Evolutionary conservation across 2,797 vertebrate genomes (phyloP), one percentile per base, ranked within the genome.

Genomic region (Botia kubotai): DNA sequence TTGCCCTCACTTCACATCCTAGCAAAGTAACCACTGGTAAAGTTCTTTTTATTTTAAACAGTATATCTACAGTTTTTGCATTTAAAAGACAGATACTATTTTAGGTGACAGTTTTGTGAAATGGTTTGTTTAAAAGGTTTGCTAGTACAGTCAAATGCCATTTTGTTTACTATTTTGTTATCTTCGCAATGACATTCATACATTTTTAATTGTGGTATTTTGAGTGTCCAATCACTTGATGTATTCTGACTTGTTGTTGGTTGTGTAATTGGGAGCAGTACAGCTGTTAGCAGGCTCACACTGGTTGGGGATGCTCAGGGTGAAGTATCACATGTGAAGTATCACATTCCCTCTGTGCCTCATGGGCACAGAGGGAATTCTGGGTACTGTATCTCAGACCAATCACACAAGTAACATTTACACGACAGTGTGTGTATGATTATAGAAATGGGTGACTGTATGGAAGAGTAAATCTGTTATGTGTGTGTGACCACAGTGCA

Each of bases 401-500:
- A 73, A 74, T 36, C 46, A 36, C 67, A 63, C 58, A 16, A 62
- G 26, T 29, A 63, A 67, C 36, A 33, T 48, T 68, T 82, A 77
- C 60, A 46, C 43, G 2, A 46, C 8, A 46, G 73, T 43, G 60
- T 48, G 78, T 43, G 29, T 48, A 39, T 78, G 76, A 73, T 70
- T 60, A 60, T 71, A 26, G 26, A 80, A 46, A 39, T 58, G 29
- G 65, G 67, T 81, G 83, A 83, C 48, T 79, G 67, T 82, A 86
- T 86, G 65, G 74, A 43, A 67, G 63, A 67, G 71, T 72, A 60
- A 72, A 53, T 66, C 29, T 76, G 19, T 43, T 71, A 36, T 85
- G 67, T 73, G 58, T 72, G 55, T 68, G 70, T 63, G 72, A 74
- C 70, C 71, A 86, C 75, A 85, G 70, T 68, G 83, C 67, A 48